A percentile compares a stretch with the other conserved stretches of the same genome.
Evolutionary conservation across 2,797 vertebrate species (phyloP).

Genomic region (Avahi laniger): DNA sequence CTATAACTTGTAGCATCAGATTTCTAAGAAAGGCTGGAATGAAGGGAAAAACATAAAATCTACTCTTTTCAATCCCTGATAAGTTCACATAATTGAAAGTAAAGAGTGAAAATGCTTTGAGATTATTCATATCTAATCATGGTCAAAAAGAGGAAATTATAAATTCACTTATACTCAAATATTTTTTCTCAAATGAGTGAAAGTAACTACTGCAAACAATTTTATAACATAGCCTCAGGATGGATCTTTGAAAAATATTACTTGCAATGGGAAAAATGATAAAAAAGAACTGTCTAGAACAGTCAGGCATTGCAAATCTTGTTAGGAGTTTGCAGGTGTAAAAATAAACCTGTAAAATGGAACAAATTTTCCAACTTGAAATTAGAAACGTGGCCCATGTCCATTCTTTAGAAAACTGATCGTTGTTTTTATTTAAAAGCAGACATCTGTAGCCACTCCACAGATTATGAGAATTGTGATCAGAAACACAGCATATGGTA

Average conservation of each 20-base stretch:
- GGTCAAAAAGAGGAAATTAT: background rate
- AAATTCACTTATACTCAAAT: background rate
- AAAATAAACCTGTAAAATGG: constrained; percentile 70
- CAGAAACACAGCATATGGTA: constrained; percentile 73
- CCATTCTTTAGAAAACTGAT: constrained; percentile 69
- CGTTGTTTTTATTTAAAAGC: constrained; percentile 73
- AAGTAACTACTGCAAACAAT: constrained; percentile 23
- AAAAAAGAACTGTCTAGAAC: constrained; percentile 1
- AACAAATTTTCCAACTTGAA: constrained; percentile 57
- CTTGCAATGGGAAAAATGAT: background rate
- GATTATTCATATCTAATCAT: background rate
- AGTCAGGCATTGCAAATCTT: constrained; percentile 35
- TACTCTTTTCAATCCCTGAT: background rate
- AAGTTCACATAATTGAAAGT: background rate
- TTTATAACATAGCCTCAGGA: background rate
- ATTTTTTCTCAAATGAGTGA: background rate
- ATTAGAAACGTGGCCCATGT: constrained; percentile 52
- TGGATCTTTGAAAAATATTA: constrained; percentile 37
- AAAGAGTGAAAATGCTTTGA: background rate
- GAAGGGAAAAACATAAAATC: background rate
- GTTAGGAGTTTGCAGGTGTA: constrained; percentile 19
- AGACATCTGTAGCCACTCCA: constrained; percentile 74
- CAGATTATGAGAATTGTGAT: constrained; percentile 73
- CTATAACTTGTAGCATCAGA: background rate
- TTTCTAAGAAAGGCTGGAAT: background rate